phyloP scores from a whole-genome alignment of 1,140 invertebrate genomes.

The Delia radicum region DNA sequence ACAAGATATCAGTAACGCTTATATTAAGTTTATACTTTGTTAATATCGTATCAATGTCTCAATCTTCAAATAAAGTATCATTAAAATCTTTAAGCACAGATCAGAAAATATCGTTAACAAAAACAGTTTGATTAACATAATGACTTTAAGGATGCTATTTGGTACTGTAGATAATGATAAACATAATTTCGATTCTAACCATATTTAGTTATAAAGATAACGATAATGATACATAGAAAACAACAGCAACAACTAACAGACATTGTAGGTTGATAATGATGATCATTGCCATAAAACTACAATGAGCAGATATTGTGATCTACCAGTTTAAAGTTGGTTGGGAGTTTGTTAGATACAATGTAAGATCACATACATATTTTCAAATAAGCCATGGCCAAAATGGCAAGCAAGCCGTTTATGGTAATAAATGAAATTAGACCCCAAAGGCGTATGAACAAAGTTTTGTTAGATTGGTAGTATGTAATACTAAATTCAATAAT shows the following conservation, averaged over 20 bases:
- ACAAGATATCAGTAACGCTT: too few species aligned
- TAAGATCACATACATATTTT: slow-evolving; percentile 19
- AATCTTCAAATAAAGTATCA: too few species aligned
- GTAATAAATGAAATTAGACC: slow-evolving; percentile 50
- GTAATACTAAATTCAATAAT: too few species aligned
- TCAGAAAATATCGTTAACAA: too few species aligned
- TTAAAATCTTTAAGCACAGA: too few species aligned
- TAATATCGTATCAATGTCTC: too few species aligned
- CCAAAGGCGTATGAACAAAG: slow-evolving; percentile 34
- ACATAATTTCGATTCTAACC: neutral
- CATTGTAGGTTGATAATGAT: neutral
- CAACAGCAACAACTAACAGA: neutral
- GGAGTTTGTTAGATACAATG: neutral
- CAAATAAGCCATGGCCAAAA: slow-evolving; percentile 53
- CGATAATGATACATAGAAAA: neutral
- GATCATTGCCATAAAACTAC: neutral
- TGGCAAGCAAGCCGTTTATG: slow-evolving; percentile 51
- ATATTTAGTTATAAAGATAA: neutral
- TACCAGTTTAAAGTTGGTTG: neutral
- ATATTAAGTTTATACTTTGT: too few species aligned
- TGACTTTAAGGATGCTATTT: too few species aligned
- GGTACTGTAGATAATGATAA: too few species aligned
- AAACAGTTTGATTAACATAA: too few species aligned
- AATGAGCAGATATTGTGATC: neutral
- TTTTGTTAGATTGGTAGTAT: too few species aligned